These are phyloP conservation scores for Tenebrio molitor DNA, from an alignment of 1,140 invertebrate species.

Conservation along the genomic window DNA sequence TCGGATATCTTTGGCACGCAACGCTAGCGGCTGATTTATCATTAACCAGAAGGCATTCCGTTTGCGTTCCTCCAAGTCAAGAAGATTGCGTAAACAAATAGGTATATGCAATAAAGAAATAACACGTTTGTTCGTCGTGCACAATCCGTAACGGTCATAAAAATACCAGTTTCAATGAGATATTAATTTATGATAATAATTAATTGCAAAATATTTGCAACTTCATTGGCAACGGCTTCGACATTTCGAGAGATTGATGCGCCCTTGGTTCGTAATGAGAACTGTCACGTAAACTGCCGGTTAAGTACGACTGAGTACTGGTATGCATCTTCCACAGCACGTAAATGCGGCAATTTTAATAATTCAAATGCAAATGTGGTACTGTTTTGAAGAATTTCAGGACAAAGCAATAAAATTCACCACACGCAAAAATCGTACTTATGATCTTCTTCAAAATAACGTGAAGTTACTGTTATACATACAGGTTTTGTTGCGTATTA, in stretches of 20 bases:
- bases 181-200: conserved; percentile 41
- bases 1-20: conserved; percentile 35
- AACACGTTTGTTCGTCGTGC: conserved; percentile 36
- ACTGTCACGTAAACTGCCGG: conserved; percentile 45
- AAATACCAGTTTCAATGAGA: conserved; percentile 25
- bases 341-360: conserved; percentile 35
- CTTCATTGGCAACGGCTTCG: conserved; percentile 39
- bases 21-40: conserved; percentile 22
- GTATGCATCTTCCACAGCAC: conserved; percentile 28
- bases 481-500: too few relatives aligned
- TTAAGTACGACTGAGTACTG: conserved; percentile 33
- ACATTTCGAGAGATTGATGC: conserved; percentile 43
- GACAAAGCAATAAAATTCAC: not conserved
- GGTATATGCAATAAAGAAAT: conserved; percentile 34
- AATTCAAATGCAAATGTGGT: conserved; percentile 29
- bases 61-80: conserved; percentile 21
- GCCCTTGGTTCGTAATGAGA: conserved; percentile 44
- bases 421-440: not conserved
- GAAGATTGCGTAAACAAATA: conserved; percentile 30
- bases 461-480: too few relatives aligned
- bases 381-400: not conserved
- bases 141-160: conserved; percentile 39
- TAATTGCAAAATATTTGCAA: conserved; percentile 41
- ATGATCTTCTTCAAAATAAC: too few relatives aligned
- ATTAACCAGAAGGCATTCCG: conserved; percentile 34